Conservation (phyloP, 37 sponge, comb jelly and placozoan species). For the Lycopodina hypogea region DNA sequence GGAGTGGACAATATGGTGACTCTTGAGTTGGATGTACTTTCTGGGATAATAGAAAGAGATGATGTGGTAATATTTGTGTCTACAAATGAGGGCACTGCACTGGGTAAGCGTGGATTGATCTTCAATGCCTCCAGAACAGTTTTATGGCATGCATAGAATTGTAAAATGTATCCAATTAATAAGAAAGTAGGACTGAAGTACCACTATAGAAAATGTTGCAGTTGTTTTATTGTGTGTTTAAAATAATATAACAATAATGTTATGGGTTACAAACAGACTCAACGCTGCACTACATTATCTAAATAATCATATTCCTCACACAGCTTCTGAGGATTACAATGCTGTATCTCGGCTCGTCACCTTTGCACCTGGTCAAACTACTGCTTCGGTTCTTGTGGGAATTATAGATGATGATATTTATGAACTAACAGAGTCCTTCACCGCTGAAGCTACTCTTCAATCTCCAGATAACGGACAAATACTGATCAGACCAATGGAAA, state of each 20-base stretch:
- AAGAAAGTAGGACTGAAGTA: too few relatives aligned
- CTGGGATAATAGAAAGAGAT: neutral
- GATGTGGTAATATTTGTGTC: neutral
- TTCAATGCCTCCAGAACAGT: too few relatives aligned
- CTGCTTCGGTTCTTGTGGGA: neutral
- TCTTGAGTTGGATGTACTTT: neutral
- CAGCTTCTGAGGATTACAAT: neutral
- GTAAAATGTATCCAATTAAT: too few relatives aligned
- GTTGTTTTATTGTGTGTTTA: too few relatives aligned
- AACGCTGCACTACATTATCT: too few relatives aligned
- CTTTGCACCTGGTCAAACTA: neutral
- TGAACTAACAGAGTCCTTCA: neutral
- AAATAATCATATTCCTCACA: neutral
- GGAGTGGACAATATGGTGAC: neutral
- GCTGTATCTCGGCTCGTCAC: neutral
- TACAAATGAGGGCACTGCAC: neutral
- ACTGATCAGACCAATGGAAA: neutral
- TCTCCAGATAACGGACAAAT: neutral
- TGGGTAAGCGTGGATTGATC: neutral
- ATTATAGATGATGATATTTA: neutral
- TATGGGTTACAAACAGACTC: too few relatives aligned
- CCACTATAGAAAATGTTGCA: too few relatives aligned
- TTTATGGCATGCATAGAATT: too few relatives aligned
- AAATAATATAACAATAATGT: too few relatives aligned
- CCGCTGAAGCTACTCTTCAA: neutral